Evolutionary conservation across 37 sponge, comb jelly and placozoan species (phyloP).

Genomic region (Haliclona indistincta): DNA sequence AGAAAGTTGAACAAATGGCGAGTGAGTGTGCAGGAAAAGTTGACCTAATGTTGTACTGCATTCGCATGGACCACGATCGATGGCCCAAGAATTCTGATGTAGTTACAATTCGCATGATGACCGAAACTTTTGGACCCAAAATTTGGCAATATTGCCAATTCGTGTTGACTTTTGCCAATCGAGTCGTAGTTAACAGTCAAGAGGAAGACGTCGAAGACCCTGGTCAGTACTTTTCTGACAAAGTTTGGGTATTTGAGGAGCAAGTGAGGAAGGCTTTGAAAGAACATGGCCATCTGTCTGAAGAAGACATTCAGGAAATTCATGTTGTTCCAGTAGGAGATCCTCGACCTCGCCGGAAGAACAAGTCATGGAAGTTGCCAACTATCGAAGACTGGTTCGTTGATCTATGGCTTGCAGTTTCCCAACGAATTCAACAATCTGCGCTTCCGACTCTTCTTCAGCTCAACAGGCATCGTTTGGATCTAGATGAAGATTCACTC

Average conservation of each 20-base stretch:
- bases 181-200: not conserved
- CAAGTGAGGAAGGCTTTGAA: not conserved
- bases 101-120: not conserved
- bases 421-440: not conserved
- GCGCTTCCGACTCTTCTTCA: not conserved
- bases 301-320: not conserved
- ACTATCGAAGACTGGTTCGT: conserved; percentile 7
- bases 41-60: not conserved
- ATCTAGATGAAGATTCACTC: too few relatives aligned
- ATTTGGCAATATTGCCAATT: not conserved
- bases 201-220: not conserved
- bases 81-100: not conserved
- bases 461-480: not conserved
- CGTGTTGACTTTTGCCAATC: not conserved
- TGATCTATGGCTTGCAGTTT: not conserved
- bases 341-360: too few relatives aligned
- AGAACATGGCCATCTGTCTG: not conserved
- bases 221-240: not conserved
- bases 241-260: not conserved
- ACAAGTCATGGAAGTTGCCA: not conserved
- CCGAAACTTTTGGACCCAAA: not conserved
- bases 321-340: conserved; percentile 1
- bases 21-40: too few relatives aligned
- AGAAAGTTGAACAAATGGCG: too few relatives aligned
- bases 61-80: not conserved